Evolutionary conservation across 2,797 vertebrate genomes (phyloP), one percentile per base, ranked within the genome.

Genomic region (Cuculus canorus): DNA sequence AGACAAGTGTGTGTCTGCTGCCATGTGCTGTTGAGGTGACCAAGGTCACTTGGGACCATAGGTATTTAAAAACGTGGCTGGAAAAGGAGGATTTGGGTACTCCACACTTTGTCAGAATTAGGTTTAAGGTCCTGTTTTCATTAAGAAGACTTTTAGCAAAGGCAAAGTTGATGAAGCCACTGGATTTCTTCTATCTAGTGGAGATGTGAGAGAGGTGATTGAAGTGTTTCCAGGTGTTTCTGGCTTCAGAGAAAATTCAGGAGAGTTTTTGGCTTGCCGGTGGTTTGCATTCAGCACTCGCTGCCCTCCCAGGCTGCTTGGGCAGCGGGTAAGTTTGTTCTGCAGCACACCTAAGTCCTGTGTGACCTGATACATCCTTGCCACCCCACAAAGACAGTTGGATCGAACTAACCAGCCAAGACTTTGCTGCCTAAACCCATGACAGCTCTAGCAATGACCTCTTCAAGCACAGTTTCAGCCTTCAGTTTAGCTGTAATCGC

Each of bases 181-280:
- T 88, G 91, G 56, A 66, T 92, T 94, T 91, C 82, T 92, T 92
- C 88, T 86, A 25, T 80, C 68, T 86, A 24, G 77, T 69, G 85
- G 92, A 94, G 92, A 78, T 0, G 24, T 65, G 90, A 95, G 57
- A 50, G 80, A 93, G 86, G 45, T 10, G 86, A 88, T 64, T 96
- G 96, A 93, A 93, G 86, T 82, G 83, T 69, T 96, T 96, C 92
- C 91, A 96, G 90, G 83, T 53, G 45, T 75, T 92, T 71, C 82
- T 93, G 79, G 80, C 91, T 78, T 53, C 92, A 73, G 91, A 93
- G 69, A 89, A 52, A 1, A 6, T 28, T 90, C 17, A 1, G 68
- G 71, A 86, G 63, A 37, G 37, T 11, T 81, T 79, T 70, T 8
- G 9, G 43, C 72, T 90, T 32, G 27, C 41, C 1, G 2, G 22